Base-by-base conservation (phyloP, 2,888 invertebrate genomes). In the Eristalis intricaria region DNA sequence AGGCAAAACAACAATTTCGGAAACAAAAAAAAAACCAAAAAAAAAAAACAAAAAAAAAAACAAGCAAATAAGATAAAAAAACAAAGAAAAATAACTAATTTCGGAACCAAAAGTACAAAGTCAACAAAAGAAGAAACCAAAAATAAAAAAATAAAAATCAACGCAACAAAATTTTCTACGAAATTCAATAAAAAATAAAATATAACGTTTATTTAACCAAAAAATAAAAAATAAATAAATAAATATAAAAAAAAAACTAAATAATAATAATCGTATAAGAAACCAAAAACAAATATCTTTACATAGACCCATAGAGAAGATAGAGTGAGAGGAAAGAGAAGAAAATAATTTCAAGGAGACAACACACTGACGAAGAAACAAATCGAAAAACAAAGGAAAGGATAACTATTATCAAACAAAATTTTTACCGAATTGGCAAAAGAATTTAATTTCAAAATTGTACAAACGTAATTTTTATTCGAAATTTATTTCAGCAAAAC, bases 11-110 rank as follows among this genome's bases (percentile, higher is more conserved):
- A 71, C 23, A 26, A 89, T 70, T 89, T 89, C 83, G 89, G 85
- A 82, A 89, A 88, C 88, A 89, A 89, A 88, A 89, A 84, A 84
- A 87, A 89, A 85, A n/a, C n/a, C n/a, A n/a, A 89, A 89, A 76
- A 50, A 77, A 75, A 64, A 65, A 79, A 73, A 75, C 58, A 89
- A 89, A 76, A 50, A 77, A 75, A 64, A 65, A 79, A 73, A 75
- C 58, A 13, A 89, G 79, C n/a, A 32, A 84, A 84, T 66, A 66
- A 40, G 23, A 35, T 50, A 78, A 68, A 65, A 76, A 43, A 68
- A 56, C 23, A 26, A 74, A 66, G 73, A 81, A 82, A 89, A 87
- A 71, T 29, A 81, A 89, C 73, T 83, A 80, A 83, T 86, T 83
- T 88, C 77, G 83, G 83, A 83, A 87, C 87, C 74, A 83, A 87